Evolutionary conservation across 2,113 vertebrate genomes (phyloP), one percentile per base, ranked within the genome.

Genomic region (Zosterops japonicus): DNA sequence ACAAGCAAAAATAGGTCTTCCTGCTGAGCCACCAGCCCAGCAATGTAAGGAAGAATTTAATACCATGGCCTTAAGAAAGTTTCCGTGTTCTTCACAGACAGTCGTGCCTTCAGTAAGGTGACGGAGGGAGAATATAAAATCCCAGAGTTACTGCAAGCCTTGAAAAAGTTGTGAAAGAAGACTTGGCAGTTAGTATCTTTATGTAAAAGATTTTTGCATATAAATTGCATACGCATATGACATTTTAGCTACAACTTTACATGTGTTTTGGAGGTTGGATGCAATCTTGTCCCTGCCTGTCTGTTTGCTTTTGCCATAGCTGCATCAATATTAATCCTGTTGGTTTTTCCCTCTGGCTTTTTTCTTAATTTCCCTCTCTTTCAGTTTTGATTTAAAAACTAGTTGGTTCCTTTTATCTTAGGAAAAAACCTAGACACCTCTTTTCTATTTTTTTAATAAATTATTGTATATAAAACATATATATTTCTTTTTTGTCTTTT

Each of bases 1-100:
- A 94, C 91, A 97, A 97, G 97, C 93, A 97, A 98, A 98, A 98
- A 97, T 97, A 98, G 97, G 97, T 98, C 97, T 98, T 98, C 98
- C 98, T 97, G 96, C 97, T 97, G 97, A 93, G 97, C 96, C 92
- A 95, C 97, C 94, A 91, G 97, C 96, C 94, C 97, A 94, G 96
- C 94, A 69, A 91, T 8, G 95, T 68, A 96, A 84, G 84, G 90
- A 87, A 81, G 95, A 82, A 96, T 97, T 96, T 88, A 96, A 96
- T 97, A 94, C 72, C 92, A 94, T 65, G 97, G 97, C 97, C 98
- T 97, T 93, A 93, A 93, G 97, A 96, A 97, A 98, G 97, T 98
- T 96, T 95, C 94, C 18, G 6, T 90, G 95, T 84, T 96, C 97
- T 95, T 94, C 93, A 93, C 96, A 95, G 95, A 95, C 97, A 98